Evolutionary conservation across 2,888 invertebrate genomes (phyloP).

Genomic region (Cacoxenus indagator): DNA sequence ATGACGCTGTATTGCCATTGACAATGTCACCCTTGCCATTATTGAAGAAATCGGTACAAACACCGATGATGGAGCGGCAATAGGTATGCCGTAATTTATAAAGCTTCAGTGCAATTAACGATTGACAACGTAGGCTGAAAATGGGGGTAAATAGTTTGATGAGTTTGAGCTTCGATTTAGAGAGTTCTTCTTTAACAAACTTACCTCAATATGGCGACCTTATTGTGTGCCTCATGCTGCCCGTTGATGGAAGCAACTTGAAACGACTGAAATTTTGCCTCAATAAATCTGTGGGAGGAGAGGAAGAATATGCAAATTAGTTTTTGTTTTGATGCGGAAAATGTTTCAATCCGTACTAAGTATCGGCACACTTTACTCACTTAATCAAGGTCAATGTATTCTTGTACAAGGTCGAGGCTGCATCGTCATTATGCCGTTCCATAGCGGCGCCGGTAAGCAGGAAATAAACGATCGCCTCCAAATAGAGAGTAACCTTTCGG

Average conservation of each 20-base stretch:
- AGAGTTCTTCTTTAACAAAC: no score
- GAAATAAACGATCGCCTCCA: conserved; percentile 94
- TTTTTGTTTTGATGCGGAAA: background rate
- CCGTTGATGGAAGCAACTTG: conserved; percentile 73
- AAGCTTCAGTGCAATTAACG: conserved; percentile 87
- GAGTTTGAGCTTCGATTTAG: no score
- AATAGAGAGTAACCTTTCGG: conserved; percentile 89
- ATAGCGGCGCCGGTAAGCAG: conserved; percentile 91
- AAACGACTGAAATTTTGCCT: conserved; percentile 78
- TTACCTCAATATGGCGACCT: conserved; percentile 81
- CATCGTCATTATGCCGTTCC: conserved; percentile 86
- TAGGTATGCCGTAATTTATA: conserved; percentile 88
- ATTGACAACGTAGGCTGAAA: conserved; percentile 89
- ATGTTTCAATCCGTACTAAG: background rate
- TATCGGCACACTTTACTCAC: conserved; percentile 72
- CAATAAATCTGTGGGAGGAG: conserved; percentile 75
- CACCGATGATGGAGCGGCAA: conserved; percentile 83
- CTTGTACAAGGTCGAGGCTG: conserved; percentile 91
- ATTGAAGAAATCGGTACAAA: conserved; percentile 81
- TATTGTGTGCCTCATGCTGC: conserved; percentile 75
- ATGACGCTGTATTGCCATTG: conserved; percentile 80
- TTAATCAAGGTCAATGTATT: conserved; percentile 87
- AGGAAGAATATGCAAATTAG: background rate
- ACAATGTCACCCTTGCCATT: conserved; percentile 75
- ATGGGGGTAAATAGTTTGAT: no score